These are phyloP conservation scores for Scaptomyza tumidula DNA, from an alignment of 2,888 invertebrate species.

Conservation along the genomic window DNA sequence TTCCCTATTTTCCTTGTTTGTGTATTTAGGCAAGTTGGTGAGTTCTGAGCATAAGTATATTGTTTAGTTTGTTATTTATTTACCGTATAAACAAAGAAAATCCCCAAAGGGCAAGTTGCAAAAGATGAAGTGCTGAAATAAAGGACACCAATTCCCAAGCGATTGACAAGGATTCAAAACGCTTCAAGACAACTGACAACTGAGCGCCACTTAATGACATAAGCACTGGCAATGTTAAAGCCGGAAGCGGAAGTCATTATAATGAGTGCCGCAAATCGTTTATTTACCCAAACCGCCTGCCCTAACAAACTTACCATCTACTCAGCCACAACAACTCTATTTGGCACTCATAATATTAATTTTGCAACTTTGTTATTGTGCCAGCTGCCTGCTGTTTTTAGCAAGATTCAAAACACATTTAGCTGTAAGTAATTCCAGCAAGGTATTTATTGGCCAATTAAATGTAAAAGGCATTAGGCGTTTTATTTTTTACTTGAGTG, in stretches of 20 bases:
- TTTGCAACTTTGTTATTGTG: constrained; percentile 51
- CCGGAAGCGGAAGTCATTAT: constrained; percentile 65
- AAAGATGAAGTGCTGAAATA: constrained; percentile 25
- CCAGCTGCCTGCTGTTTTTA: not conserved
- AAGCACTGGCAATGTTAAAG: constrained; percentile 39
- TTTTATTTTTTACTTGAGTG: constrained; percentile 55
- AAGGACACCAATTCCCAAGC: constrained; percentile 40
- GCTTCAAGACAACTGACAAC: constrained; percentile 28
- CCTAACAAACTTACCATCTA: not conserved
- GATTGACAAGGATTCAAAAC: constrained; percentile 33
- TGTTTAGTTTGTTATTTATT: constrained; percentile 20
- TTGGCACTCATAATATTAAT: constrained; percentile 57
- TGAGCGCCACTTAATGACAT: constrained; percentile 70
- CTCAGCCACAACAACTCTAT: constrained; percentile 1
- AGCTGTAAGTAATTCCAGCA: constrained; percentile 41
- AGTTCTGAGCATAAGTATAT: not conserved
- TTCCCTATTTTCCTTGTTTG: not conserved
- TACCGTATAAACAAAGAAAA: constrained; percentile 2
- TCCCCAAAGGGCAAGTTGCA: not conserved
- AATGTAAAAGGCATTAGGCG: constrained; percentile 44
- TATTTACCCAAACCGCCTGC: constrained; percentile 2
- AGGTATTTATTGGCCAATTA: constrained; percentile 73
- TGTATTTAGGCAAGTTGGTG: constrained; percentile 9
- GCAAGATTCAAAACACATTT: constrained; percentile 15
- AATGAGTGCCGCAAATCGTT: constrained; percentile 56